These are phyloP conservation scores for Orestias chungarensis DNA, from an alignment of 2,797 vertebrate species.

Conservation along the genomic window DNA sequence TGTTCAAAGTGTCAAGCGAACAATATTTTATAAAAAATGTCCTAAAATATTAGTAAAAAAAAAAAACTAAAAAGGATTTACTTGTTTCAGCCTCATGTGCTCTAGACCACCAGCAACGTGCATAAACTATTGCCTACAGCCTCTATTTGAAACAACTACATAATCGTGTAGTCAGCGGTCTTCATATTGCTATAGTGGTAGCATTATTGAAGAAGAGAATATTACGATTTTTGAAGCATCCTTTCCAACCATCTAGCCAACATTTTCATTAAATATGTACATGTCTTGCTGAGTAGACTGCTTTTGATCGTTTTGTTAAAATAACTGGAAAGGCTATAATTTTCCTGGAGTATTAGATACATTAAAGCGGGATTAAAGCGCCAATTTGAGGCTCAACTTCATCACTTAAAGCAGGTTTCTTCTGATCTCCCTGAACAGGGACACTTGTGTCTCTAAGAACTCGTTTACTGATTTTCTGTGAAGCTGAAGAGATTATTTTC, in stretches of 20 bases:
- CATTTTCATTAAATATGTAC: not conserved
- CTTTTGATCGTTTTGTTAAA: not conserved
- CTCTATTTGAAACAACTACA: not conserved
- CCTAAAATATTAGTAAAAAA: not conserved
- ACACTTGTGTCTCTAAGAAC: conserved; percentile 27
- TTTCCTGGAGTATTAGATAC: not conserved
- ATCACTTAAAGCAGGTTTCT: conserved; percentile 26
- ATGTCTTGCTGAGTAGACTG: not conserved
- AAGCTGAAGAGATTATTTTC: conserved; percentile 23
- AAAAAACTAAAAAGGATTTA: not conserved
- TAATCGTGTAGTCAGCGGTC: not conserved
- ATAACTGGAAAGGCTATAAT: not conserved
- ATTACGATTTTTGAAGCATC: not conserved
- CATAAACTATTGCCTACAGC: not conserved
- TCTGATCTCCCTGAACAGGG: conserved; percentile 33
- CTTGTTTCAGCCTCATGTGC: not conserved
- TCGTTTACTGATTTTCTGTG: conserved; percentile 30
- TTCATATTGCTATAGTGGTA: not conserved
- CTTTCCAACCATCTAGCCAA: not conserved
- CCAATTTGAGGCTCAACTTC: conserved; percentile 21
- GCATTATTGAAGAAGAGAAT: not conserved
- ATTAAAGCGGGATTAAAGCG: conserved; percentile 3
- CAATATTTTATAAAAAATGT: not conserved
- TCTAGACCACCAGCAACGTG: not conserved
- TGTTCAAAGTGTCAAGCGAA: not conserved